Evolutionary conservation across 2,113 vertebrate species (phyloP).

Genomic region (Corythoichthys haematopterus): DNA sequence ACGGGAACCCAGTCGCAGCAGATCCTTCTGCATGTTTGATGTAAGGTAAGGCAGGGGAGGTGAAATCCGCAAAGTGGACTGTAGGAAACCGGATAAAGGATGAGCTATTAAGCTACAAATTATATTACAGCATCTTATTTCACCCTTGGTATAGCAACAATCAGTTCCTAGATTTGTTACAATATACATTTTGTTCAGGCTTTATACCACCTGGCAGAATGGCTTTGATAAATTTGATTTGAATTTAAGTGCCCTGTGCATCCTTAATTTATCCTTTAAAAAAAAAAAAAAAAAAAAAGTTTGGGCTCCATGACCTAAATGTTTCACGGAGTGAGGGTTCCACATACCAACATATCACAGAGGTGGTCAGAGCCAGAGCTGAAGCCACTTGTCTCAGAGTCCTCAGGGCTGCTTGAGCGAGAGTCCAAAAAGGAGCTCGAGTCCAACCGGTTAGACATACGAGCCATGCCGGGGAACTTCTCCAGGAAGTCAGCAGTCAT

Average conservation of each 20-base stretch:
- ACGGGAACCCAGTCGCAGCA: conserved; percentile 81
- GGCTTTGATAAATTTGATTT: too few species aligned
- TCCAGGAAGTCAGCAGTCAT: conserved; percentile 85
- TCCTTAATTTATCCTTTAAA: too few species aligned
- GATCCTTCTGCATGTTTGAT: conserved; percentile 82
- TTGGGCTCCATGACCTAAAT: background rate
- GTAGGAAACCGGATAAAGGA: conserved; percentile 6
- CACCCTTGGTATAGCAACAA: background rate
- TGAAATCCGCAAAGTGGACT: conserved; percentile 94
- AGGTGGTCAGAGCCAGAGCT: conserved; percentile 97
- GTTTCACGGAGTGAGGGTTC: background rate
- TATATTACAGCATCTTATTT: too few species aligned
- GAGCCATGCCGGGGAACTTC: conserved; percentile 80
- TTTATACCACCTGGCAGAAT: background rate
- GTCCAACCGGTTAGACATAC: conserved; percentile 81
- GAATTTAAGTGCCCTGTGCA: too few species aligned
- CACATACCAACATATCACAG: conserved; percentile 75
- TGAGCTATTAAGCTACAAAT: too few species aligned
- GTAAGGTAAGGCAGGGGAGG: conserved; percentile 89
- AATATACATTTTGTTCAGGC: background rate
- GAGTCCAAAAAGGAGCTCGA: conserved; percentile 87
- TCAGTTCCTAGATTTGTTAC: background rate
- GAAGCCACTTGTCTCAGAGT: conserved; percentile 96
- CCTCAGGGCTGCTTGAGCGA: conserved; percentile 92
- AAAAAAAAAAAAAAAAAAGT: background rate